Evolutionary conservation across 2,113 vertebrate species (phyloP).

Genomic region (Gadus chalcogrammus): DNA sequence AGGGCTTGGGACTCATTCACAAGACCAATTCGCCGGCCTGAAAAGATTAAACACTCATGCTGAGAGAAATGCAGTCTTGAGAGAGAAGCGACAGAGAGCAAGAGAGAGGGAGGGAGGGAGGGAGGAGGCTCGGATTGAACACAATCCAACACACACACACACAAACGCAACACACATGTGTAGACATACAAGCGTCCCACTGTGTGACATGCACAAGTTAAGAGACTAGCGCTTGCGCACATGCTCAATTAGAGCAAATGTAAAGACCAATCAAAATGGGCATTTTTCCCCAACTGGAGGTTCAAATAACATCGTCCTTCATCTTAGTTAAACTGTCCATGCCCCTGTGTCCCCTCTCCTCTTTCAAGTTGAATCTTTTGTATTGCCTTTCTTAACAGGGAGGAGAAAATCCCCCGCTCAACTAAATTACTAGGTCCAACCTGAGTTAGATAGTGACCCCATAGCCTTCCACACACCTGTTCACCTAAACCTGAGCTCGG

Average conservation of each 20-base stretch:
- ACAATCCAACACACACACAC: constrained; percentile 40
- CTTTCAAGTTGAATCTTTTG: constrained; percentile 71
- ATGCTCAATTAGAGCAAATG: constrained; percentile 54
- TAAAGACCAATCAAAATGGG: constrained; percentile 70
- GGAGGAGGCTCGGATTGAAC: constrained; percentile 40
- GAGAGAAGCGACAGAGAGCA: constrained; percentile 82
- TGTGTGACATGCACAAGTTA: no score
- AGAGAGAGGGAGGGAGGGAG: constrained; percentile 52
- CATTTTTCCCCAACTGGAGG: constrained; percentile 65
- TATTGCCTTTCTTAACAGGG: constrained; percentile 61
- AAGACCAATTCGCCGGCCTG: constrained; percentile 95
- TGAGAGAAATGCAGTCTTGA: constrained; percentile 97
- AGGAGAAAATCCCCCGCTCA: constrained; percentile 66
- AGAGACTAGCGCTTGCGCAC: not conserved
- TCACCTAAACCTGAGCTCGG: constrained; percentile 51
- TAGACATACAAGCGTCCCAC: constrained; percentile 1
- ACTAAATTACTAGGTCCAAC: constrained; percentile 76
- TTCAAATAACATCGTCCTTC: constrained; percentile 60
- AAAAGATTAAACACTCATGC: constrained; percentile 99
- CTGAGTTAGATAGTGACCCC: constrained; percentile 73
- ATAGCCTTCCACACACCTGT: constrained; percentile 71
- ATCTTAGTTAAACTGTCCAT: constrained; percentile 72
- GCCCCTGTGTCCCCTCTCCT: constrained; percentile 60
- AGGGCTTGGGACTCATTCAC: constrained; percentile 96
- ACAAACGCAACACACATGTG: constrained; percentile 59